Evolutionary conservation across 1,140 invertebrate species (phyloP), one percentile per base, ranked within the genome.

Genomic region (Trichonephila clavata): DNA sequence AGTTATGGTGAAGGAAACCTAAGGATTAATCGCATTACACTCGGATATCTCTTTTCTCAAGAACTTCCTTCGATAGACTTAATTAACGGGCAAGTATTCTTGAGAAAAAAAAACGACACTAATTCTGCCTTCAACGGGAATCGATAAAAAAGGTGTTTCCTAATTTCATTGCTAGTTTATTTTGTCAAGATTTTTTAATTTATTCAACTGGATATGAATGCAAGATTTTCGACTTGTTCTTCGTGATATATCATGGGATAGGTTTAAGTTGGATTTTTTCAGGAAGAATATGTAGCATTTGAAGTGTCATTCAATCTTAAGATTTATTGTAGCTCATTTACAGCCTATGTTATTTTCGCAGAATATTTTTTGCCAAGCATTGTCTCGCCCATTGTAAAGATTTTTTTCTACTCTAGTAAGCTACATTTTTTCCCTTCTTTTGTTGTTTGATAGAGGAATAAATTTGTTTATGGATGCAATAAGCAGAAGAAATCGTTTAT

Each of bases 1-100:
- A 80, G 71, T 80, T 90, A 90, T 90, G 89, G 89, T 5, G 21
- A 57, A n/a, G 68, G 68, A 61, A 81, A 71, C 68, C 89, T 60
- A 21, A 90, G 71, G 71, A 90, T 90, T 90, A 90, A 90, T 90
- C 57, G 89, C 43, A 90, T 90, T 90, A 90, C 89, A 81, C 18
- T 81, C 43, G 39, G 77, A 90, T 90, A 90, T 90, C 71, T 90
- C 71, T 77, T 32, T 80, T 60, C 89, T 81, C 50, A 61, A 80
- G 89, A 89, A 88, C 24, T 88, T 43, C 61, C 39, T 63, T 68
- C 86, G 88, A 90, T 90, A 80, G 32, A 90, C 89, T 90, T 90
- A 90, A 90, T 90, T 90, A 90, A 90, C 68, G 57, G 57, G 89
- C 77, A 81, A 60, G 71, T n/a, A 61, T 90, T 77, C 60, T 60